Base-by-base conservation (phyloP, 2,888 invertebrate genomes). In the Diabrotica balteata region DNA sequence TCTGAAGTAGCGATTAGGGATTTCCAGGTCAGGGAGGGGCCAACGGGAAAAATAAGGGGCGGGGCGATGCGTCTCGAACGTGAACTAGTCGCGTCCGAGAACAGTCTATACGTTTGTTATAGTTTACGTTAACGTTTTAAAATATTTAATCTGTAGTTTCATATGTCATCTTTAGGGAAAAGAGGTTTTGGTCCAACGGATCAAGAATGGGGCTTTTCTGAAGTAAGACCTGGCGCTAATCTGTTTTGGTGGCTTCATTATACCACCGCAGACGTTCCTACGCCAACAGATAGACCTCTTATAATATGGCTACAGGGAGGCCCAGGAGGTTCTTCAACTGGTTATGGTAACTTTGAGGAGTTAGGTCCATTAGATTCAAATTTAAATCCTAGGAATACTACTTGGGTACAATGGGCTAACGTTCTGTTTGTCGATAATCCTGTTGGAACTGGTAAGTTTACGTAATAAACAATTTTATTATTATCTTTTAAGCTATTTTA, bases 351-450 rank as follows among this genome's bases (percentile, higher is more conserved):
- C 81, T 95, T 96, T 79, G 75, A 66, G 7, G 80, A 80, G 66
- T 49, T 80, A 7, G 80, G 80, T 9, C 78, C 79, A 5, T 49
- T 78, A 10, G 79, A 80, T 60, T 51, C 45, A 2, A 54, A 78
- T 60, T 79, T 87, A 66, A 81, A 86, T 8, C 81, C 84, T n/a
- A 84, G 90, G 70, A 82, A 85, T 59, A 80, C 84, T 49, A 85
- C 87, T 44, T 90, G 90, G 90, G 87, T 88, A 71, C 82, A 84
- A 57, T 58, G 80, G 68, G 80, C 74, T 63, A 96, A 95, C 81
- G 88, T 96, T 0, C 84, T 96, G 10, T 96, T 95, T 80, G 89
- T 96, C 62, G 96, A 96, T 80, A 96, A 95, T 83, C 96, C 96
- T 2, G 95, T 96, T 1, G 96, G 96, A 9, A 88, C 91, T 7